Conservation (phyloP, 2,797 vertebrate genomes). For the Triplophysa bombifrons region DNA sequence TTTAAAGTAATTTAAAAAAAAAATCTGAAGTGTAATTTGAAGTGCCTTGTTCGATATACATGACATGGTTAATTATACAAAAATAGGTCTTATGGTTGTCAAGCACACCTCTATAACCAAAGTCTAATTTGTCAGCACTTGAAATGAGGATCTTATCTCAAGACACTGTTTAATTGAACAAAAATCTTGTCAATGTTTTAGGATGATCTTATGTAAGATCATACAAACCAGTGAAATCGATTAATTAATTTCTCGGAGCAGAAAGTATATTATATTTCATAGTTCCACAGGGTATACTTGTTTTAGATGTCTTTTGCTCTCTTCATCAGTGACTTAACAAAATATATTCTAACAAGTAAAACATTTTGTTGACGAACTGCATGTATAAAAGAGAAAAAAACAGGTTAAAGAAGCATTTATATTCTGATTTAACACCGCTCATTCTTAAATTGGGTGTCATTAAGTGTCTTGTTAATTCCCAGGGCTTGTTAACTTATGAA, state of each 20-base stretch:
- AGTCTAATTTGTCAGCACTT: not conserved
- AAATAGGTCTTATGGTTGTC: not conserved
- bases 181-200: not conserved
- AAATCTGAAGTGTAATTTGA: not conserved
- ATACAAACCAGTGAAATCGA: not conserved
- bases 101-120: not conserved
- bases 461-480: not conserved
- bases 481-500: not conserved
- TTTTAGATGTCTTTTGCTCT: not conserved
- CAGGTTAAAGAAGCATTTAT: not conserved
- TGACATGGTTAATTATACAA: not conserved
- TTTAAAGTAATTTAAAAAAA: too few species aligned
- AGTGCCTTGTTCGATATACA: not conserved
- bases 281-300: not conserved
- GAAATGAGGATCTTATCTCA: not conserved
- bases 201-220: not conserved
- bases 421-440: not conserved
- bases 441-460: not conserved
- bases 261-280: not conserved
- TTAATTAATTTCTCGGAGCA: not conserved
- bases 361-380: not conserved
- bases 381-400: not conserved
- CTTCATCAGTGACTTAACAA: not conserved
- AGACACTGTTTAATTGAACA: not conserved
- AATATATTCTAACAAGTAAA: not conserved